phyloP scores from a whole-genome alignment of 2,797 vertebrate species.

The Triplophysa bombifrons region DNA sequence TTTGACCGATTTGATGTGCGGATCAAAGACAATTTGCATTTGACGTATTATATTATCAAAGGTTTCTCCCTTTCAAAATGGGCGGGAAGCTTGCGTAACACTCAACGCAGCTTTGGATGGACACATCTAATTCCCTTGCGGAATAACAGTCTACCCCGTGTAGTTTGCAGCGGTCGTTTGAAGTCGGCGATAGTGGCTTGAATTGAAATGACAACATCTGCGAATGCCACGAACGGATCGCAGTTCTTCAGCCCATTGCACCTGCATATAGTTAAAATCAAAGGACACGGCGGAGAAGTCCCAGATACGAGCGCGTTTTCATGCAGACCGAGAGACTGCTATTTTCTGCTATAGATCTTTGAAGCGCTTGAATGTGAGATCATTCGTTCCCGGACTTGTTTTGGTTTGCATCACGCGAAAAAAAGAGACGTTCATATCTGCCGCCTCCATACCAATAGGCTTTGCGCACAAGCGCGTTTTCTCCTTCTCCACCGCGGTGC shows the following conservation, averaged over 20 bases:
- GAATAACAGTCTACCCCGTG: conserved; percentile 39
- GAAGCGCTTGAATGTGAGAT: conserved; percentile 16
- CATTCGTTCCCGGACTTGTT: neutral
- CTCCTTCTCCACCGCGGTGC: no score
- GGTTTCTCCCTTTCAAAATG: conserved; percentile 67
- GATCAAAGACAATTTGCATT: conserved; percentile 15
- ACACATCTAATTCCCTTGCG: conserved; percentile 25
- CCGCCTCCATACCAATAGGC: neutral
- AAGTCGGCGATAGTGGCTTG: conserved; percentile 29
- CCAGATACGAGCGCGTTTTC: conserved; percentile 9
- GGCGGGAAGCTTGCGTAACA: conserved; percentile 70
- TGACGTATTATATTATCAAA: conserved; percentile 36
- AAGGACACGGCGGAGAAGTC: conserved; percentile 5
- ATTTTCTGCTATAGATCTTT: neutral
- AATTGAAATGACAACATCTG: conserved; percentile 41
- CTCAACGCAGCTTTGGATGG: conserved; percentile 56
- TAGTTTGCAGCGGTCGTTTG: conserved; percentile 38
- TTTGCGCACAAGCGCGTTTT: neutral
- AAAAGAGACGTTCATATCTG: neutral
- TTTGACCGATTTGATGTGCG: conserved; percentile 12
- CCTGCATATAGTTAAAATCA: conserved; percentile 48
- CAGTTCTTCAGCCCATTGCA: conserved; percentile 46
- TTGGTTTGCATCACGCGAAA: neutral
- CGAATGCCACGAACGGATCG: conserved; percentile 16
- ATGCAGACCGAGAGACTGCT: neutral